Evolutionary conservation across 2,113 vertebrate genomes (phyloP), one percentile per base, ranked within the genome.

Genomic region (Cinclus mexicanus): DNA sequence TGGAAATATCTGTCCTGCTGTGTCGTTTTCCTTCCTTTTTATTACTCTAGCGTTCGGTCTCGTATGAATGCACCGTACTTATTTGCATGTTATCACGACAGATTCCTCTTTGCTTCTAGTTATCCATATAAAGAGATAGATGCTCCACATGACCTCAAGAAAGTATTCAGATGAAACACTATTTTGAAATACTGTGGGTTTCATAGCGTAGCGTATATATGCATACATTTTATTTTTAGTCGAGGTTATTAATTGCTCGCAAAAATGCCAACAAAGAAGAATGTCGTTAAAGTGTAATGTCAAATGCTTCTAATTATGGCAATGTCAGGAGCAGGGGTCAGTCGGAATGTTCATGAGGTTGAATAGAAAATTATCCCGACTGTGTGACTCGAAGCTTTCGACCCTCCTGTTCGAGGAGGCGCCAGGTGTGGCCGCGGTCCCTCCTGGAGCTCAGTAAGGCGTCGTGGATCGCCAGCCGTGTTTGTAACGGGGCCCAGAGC

Each of bases 21-120:
- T 57, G 77, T 87, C 75, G 81, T 94, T 96, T 97, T 94, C 80
- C 46, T 93, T 95, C 83, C 70, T 90, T 83, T 95, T 96, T 95
- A 95, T 94, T 77, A 74, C 68, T 91, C 69, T 29, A 35, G 57
- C 37, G 70, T 78, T 87, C 94, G 87, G 92, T 96, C 92, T 93
- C 84, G 7, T 96, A 56, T 90, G 89, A 96, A 91, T 89, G 93
- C 82, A 95, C 72, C 70, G 39, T 87, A 71, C 87, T 94, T 91
- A 87, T 95, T 94, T 95, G 75, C 82, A 57, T 94, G 69, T 95
- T 97, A 94, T 86, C 95, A 84, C 11, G 13, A 77, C n/a, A 11
- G 60, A 94, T 65, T 83, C 80, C 44, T 95, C 67, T 92, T 80
- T 88, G 61, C 85, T 77, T 68, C 83, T 37, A 53, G 68, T 90